Evolutionary conservation across 1,140 invertebrate species (phyloP).

Genomic region (Danaus melanippus): DNA sequence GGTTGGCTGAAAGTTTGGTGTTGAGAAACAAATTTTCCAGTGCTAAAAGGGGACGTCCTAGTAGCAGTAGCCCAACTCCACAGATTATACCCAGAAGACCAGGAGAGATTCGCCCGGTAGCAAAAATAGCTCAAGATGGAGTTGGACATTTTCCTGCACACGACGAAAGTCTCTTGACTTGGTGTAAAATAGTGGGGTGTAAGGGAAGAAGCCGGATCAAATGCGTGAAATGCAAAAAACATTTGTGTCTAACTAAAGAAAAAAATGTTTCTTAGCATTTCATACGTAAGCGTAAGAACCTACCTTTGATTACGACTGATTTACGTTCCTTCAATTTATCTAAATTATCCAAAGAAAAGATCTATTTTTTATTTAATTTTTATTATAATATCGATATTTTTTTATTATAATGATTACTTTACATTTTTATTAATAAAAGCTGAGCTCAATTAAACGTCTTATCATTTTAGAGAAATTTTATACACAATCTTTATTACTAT

Average conservation of each 20-base stretch:
- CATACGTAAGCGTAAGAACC: constrained; percentile 23
- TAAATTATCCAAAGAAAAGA: not conserved
- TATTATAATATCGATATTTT: too few species aligned
- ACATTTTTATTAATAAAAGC: too few species aligned
- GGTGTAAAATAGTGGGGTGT: constrained; percentile 25
- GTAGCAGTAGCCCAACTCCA: constrained; percentile 23
- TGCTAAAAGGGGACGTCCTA: constrained; percentile 24
- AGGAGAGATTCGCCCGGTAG: constrained; percentile 27
- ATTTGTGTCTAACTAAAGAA: constrained; percentile 23
- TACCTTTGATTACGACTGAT: constrained; percentile 18
- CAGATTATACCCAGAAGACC: constrained; percentile 28
- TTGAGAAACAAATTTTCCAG: constrained; percentile 5
- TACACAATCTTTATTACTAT: constrained; percentile 3
- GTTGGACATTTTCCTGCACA: constrained; percentile 27
- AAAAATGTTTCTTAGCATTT: constrained; percentile 29
- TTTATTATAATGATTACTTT: too few species aligned
- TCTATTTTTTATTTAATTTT: too few species aligned
- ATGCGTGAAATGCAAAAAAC: not conserved
- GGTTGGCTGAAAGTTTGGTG: constrained; percentile 17
- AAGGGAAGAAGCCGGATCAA: constrained; percentile 24
- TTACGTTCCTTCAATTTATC: constrained; percentile 7
- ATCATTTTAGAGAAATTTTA: too few species aligned
- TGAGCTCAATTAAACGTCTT: too few species aligned
- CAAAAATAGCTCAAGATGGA: constrained; percentile 23
- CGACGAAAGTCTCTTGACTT: constrained; percentile 16